Evolutionary conservation across 2,888 invertebrate genomes (phyloP).

Genomic region (Isoperla grammatica): DNA sequence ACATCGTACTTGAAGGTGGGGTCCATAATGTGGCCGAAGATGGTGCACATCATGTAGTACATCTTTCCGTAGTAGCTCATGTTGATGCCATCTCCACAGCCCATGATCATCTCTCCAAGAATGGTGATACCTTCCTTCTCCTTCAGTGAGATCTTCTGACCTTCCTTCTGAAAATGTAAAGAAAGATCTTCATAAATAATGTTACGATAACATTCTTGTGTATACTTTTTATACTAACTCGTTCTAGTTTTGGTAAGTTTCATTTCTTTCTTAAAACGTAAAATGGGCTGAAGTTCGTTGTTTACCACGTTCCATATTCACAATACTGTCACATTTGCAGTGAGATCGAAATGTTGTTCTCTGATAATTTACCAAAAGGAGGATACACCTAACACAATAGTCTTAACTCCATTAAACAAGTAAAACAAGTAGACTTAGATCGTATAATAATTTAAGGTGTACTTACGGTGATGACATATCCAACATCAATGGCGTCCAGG

Average conservation of each 20-base stretch:
- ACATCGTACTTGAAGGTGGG: constrained; percentile 36
- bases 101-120: constrained; percentile 28
- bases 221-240: too few relatives aligned
- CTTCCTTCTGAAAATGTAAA: constrained; percentile 13
- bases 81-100: constrained; percentile 30
- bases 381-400: too few relatives aligned
- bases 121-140: constrained; percentile 30
- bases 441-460: too few relatives aligned
- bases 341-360: too few relatives aligned
- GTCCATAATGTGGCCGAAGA: constrained; percentile 35
- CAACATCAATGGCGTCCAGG: constrained; percentile 52
- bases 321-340: too few relatives aligned
- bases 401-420: not conserved
- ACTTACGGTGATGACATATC: constrained; percentile 41
- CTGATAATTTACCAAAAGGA: too few relatives aligned
- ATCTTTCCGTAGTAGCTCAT: constrained; percentile 35
- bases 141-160: constrained; percentile 26
- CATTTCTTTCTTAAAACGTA: too few relatives aligned
- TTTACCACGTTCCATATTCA: too few relatives aligned
- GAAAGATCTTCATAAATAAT: not conserved
- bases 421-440: too few relatives aligned
- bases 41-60: constrained; percentile 34
- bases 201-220: too few relatives aligned
- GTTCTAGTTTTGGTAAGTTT: too few relatives aligned
- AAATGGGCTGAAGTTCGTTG: too few relatives aligned